Evolutionary conservation across 2,797 vertebrate species (phyloP).

Genomic region (Lepidocolaptes lacrymiger): DNA sequence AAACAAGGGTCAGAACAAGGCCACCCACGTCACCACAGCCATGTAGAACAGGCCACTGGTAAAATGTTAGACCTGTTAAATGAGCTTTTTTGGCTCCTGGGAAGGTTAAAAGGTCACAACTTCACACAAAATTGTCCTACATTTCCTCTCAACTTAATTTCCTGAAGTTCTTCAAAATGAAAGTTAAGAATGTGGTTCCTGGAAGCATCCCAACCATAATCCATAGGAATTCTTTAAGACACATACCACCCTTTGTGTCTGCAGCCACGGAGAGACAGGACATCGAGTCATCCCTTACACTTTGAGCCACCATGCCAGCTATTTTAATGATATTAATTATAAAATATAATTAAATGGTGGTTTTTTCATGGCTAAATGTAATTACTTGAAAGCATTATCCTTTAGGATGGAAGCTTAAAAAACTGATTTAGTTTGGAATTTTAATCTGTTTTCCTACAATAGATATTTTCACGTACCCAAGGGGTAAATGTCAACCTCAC

Average conservation of each 20-base stretch:
- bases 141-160: background rate
- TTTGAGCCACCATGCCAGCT: background rate
- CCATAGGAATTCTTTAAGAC: background rate
- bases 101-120: background rate
- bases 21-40: accelerated
- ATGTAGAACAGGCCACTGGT: background rate
- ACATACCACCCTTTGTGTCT: background rate
- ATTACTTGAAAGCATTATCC: constrained; percentile 29
- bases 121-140: background rate
- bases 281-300: background rate
- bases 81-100: background rate
- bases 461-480: background rate
- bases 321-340: background rate
- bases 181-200: background rate
- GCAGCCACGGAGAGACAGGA: background rate
- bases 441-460: background rate
- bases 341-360: background rate
- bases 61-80: background rate
- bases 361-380: background rate
- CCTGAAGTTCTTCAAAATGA: background rate
- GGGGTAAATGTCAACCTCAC: background rate
- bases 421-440: constrained; percentile 10
- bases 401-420: constrained; percentile 15
- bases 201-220: background rate
- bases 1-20: background rate